Percentiles rank a stretch among this genome's conserved stretches.
Evolutionary conservation across 2,797 vertebrate genomes (phyloP).

Genomic region (Carduelis carduelis): DNA sequence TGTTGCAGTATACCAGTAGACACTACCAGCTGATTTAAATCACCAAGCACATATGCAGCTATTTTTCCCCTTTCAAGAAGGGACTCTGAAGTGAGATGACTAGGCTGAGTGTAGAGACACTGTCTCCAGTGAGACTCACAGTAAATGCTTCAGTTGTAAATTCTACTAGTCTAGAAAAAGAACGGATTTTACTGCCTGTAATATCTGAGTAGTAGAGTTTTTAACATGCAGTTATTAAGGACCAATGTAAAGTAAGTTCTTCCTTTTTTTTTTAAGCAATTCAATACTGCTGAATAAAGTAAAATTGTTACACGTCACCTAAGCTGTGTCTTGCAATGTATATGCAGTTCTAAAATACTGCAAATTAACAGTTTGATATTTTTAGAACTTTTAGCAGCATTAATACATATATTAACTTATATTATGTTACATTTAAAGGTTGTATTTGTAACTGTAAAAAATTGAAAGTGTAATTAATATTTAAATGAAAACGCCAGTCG

Average conservation of each 20-base stretch:
- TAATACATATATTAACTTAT: neutral
- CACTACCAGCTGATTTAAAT: neutral
- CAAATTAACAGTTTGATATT: neutral
- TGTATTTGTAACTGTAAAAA: neutral
- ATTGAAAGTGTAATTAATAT: neutral
- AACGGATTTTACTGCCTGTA: neutral
- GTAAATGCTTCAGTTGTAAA: neutral
- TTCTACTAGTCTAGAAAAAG: neutral
- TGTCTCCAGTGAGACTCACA: neutral
- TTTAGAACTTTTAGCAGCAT: neutral
- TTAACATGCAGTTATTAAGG: neutral
- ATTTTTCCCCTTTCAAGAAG: neutral
- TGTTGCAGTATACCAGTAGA: neutral
- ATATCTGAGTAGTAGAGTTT: neutral
- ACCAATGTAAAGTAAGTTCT: neutral
- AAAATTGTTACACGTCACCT: neutral
- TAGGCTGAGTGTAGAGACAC: neutral
- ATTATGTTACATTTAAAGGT: neutral
- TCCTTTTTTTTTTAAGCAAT: neutral
- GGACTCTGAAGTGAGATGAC: neutral
- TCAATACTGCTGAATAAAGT: neutral
- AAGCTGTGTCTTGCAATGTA: neutral
- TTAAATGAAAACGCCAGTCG: neutral
- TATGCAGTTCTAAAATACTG: neutral
- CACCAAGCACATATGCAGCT: accelerated